Base-by-base conservation (phyloP, 2,113 vertebrate genomes). In the Epinephelus cyanopodus region DNA sequence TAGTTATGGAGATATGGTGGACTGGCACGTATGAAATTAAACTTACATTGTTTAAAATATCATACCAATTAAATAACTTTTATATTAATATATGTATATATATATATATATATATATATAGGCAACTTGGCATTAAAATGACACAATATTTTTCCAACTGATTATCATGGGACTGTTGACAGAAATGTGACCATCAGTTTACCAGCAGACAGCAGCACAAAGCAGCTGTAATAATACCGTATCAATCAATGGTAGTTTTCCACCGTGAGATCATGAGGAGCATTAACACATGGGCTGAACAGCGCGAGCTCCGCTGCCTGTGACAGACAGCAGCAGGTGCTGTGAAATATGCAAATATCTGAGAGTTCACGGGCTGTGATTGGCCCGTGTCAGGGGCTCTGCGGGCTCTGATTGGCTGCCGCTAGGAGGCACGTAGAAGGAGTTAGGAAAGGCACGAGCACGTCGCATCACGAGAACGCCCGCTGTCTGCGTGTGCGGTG, bases 221-320 rank as follows among this genome's bases (percentile, higher is more conserved):
- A 15, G 6, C 6, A 56, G 17, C 25, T 21, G 79, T 53, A 58
- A 39, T 68, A 83, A 67, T 29, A 52, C n/a, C 15, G 18, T 15
- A 23, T 60, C 13, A 4, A 72, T 57, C 70, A 68, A 37, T 58
- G 69, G 87, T 79, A 86, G 74, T 84, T 90, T 89, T 87, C 78
- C 82, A 84, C 68, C 25, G 17, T 33, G 27, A 0, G 19, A 12
- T 72, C 39, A 37, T 33, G 72, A 73, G 66, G 53, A 54, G 68
- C 23, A 68, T 74, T 64, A 70, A 5, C 11, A 27, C n/a, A 19
- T 71, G 19, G 65, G 29, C 25, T 53, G 48, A 72, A 81, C 1
- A 65, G 39, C 23, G 53, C 61, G 27, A 54, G 78, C 54, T 29
- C 69, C 47, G 5, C 8, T 19, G 50, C 61, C 33, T 48, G 48